A percentile compares a stretch with the other conserved stretches of the same genome.
Conservation (phyloP, 2,888 invertebrate genomes). For the Ecdyonurus torrentis region DNA sequence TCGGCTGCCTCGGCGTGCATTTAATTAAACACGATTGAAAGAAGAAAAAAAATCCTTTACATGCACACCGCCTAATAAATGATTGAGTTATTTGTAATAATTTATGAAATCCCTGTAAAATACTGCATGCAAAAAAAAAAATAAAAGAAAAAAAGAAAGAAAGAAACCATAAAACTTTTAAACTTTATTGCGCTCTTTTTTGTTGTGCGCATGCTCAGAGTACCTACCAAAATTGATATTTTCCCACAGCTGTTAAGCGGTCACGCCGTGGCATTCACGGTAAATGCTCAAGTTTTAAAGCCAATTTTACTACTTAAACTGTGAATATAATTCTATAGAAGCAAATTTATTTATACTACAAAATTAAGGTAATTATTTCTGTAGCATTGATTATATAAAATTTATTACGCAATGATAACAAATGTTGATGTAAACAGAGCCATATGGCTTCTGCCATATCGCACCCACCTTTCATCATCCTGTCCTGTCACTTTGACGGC, state of each 20-base stretch:
- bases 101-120: too few relatives aligned
- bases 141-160: neutral
- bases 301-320: neutral
- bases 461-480: neutral
- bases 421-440: neutral
- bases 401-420: too few relatives aligned
- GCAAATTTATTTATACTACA: too few relatives aligned
- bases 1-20: too few relatives aligned
- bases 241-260: neutral
- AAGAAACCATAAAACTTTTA: neutral
- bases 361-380: too few relatives aligned
- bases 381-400: too few relatives aligned
- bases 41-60: too few relatives aligned
- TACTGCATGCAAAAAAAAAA: too few relatives aligned
- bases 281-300: neutral
- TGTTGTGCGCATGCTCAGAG: neutral
- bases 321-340: neutral
- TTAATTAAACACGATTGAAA: too few relatives aligned
- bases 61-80: too few relatives aligned
- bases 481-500: neutral
- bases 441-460: too few relatives aligned
- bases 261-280: neutral
- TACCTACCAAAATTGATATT: neutral
- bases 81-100: too few relatives aligned
- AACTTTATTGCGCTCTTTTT: neutral